phyloP scores from a whole-genome alignment of 2,113 vertebrate genomes.

The Protomyctophum bolini region DNA sequence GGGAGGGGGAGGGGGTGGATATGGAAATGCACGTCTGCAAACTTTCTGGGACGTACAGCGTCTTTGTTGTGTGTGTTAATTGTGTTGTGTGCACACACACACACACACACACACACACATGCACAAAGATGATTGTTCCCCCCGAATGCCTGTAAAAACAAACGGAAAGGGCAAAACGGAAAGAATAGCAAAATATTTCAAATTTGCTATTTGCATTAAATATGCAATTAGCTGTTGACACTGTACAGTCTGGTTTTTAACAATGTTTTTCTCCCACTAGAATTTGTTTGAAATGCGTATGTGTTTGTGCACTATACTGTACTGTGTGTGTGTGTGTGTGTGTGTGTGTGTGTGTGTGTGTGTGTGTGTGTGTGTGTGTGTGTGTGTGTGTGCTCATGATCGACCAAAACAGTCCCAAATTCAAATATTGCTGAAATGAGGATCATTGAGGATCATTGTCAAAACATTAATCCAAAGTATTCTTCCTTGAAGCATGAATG shows the following conservation, averaged over 20 bases:
- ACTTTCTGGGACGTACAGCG: constrained; percentile 21
- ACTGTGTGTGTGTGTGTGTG: neutral
- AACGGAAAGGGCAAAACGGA: constrained; percentile 30
- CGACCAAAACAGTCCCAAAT: constrained; percentile 2
- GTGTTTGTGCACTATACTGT: neutral
- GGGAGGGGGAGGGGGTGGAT: constrained; percentile 37
- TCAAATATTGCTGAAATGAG: constrained; percentile 9
- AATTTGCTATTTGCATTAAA: constrained; percentile 45
- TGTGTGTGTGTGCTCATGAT: constrained; percentile 12
- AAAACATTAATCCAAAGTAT: constrained; percentile 18
- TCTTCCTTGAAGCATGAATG: constrained; percentile 39
- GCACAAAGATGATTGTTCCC: constrained; percentile 24
- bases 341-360: neutral
- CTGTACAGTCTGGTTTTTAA: constrained; percentile 18
- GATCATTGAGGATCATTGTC: too few species aligned
- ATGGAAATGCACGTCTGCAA: constrained; percentile 52
- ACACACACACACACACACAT: constrained; percentile 23
- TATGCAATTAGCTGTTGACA: constrained; percentile 40
- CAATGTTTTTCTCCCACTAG: constrained; percentile 26
- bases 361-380: constrained; percentile 1
- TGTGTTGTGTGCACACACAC: too few species aligned
- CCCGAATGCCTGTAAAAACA: constrained; percentile 33
- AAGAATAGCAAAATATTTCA: constrained; percentile 32
- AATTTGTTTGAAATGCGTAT: constrained; percentile 35
- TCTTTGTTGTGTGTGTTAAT: constrained; percentile 42